Conservation (phyloP, 53 echinoderm and acorn worm species). For the Echinarachnius parma region DNA sequence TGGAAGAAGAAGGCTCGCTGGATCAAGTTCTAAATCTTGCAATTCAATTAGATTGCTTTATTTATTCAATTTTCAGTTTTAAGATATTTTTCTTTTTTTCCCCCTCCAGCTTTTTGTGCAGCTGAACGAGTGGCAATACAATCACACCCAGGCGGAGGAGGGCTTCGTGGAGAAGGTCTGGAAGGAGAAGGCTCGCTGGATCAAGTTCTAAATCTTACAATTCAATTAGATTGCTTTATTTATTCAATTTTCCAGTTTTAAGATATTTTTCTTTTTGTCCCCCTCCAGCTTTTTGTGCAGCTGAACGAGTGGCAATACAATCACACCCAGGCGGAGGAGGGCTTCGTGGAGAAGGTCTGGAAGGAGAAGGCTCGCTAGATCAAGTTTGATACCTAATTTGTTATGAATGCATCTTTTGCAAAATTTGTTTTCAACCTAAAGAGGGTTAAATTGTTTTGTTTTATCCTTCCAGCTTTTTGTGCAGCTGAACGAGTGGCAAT, state of each 20-base stretch:
- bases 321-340: constrained; percentile 50
- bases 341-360: constrained; percentile 75
- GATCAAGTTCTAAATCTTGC: no score
- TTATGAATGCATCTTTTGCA: no score
- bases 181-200: constrained; percentile 96
- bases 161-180: constrained; percentile 71
- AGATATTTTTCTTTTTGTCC: no score
- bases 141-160: constrained; percentile 51
- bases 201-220: no score
- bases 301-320: constrained; percentile 76
- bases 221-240: no score
- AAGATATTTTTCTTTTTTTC: no score
- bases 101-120: constrained; percentile 95
- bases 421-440: no score
- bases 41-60: no score
- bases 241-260: no score
- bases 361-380: constrained; percentile 95
- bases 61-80: no score
- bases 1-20: constrained; percentile 95
- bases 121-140: constrained; percentile 75
- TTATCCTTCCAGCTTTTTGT: constrained; percentile 89
- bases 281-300: constrained; percentile 94
- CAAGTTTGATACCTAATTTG: no score
- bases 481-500: constrained; percentile 79
- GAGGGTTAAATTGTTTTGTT: no score